Evolutionary conservation across 2,113 vertebrate species (phyloP).

Genomic region (Plotosus lineatus): DNA sequence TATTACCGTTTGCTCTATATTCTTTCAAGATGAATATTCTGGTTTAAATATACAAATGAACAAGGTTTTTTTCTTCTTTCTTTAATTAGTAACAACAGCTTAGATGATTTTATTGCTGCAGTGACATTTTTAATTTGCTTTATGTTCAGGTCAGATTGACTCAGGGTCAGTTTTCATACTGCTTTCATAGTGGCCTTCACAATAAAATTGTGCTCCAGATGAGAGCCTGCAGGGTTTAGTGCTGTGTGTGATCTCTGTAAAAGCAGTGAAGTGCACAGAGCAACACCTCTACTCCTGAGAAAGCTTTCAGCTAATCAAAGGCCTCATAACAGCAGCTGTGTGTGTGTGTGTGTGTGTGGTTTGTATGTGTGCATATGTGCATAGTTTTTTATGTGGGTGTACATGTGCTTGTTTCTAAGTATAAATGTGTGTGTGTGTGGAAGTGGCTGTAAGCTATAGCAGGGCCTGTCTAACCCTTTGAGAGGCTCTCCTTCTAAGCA

Average conservation of each 20-base stretch:
- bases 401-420: neutral
- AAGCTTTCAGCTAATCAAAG: conserved; percentile 44
- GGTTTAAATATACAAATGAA: neutral
- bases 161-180: neutral
- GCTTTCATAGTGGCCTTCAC: neutral
- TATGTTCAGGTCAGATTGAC: neutral
- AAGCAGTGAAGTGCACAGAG: conserved; percentile 25
- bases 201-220: neutral
- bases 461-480: conserved; percentile 23
- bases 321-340: conserved; percentile 24
- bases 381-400: neutral
- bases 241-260: conserved; percentile 39
- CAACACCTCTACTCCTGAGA: conserved; percentile 46
- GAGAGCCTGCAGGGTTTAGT: conserved; percentile 11
- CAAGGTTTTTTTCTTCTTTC: neutral
- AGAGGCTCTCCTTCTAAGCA: conserved; percentile 41
- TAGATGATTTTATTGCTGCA: neutral
- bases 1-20: neutral
- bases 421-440: neutral
- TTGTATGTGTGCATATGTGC: neutral
- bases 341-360: neutral
- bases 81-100: neutral
- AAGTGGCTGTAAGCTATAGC: conserved; percentile 11
- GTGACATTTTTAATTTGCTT: neutral
- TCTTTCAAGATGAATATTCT: neutral